Evolutionary conservation across 1,140 invertebrate genomes (phyloP), one percentile per base, ranked within the genome.

Genomic region (Orius insidiosus): DNA sequence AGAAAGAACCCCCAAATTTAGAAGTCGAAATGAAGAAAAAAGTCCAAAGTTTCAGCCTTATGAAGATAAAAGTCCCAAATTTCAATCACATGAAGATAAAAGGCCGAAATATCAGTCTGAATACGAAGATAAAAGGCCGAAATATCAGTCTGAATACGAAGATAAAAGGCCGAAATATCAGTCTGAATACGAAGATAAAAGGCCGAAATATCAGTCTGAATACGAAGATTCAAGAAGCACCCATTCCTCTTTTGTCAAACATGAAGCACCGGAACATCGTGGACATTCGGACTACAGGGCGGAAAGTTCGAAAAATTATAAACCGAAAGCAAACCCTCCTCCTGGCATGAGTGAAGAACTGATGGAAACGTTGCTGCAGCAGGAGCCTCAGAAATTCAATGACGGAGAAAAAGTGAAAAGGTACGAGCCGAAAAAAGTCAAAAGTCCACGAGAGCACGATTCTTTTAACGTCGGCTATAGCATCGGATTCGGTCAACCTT

Each of bases 401-500:
- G 46, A 48, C 15, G 31, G 19, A 9, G 38, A 41, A 16, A 41
- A 41, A 35, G 10, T n/a, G 16, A 33, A 33, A 7, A 31, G 15
- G 8, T 8, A 33, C 18, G 34, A 40, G 10, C 36, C 37, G 7
- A 32, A 10, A 2, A 48, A 41, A 15, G n/a, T 14, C 6, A 38
- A 38, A 24, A 16, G 5, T 10, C 30, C 11, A 38, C 11, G 32
- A 9, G 41, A n/a, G 10, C 18, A 30, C n/a, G 41, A 43, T 31
- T 44, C 24, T 8, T 52, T 52, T 37, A 52, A 52, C 10, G 51
- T 52, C 5, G 51, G 51, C 1, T 52, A 52, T 40, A 52, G 51
- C 41, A 52, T 52, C 19, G 51, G 51, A 10, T 52, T 52, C 34
- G 51, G 51, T 10, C 37, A 38, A 7, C 11, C 18, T 5, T 40